Evolutionary conservation across 2,113 vertebrate genomes (phyloP), one percentile per base, ranked within the genome.

Genomic region (Uria lomvia): DNA sequence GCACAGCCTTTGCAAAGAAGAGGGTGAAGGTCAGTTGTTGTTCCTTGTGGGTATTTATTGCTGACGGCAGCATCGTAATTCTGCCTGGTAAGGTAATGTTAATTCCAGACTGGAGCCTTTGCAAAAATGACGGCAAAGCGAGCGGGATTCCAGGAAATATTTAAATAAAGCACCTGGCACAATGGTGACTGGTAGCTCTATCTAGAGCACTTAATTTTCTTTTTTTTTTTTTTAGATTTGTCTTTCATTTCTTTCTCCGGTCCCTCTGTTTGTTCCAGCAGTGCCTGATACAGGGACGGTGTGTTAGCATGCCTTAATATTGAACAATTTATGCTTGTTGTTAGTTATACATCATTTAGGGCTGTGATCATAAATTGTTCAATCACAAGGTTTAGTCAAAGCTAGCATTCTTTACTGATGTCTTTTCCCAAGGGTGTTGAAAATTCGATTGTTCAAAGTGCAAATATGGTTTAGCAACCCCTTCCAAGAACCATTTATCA

Each of bases 401-500:
- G 95, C 89, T 95, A 96, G 94, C 94, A 94, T 98, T 97, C 90
- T 97, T 97, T 94, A 97, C 96, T 96, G 96, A 97, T 93, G 94
- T 94, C 84, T 97, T 96, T 97, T 97, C 97, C 86, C 84, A 96
- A 92, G 92, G 94, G 97, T 97, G 97, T 97, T 98, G 93, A 97
- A 98, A 98, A 98, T 98, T 97, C 86, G 83, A 98, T 98, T 97
- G 96, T 97, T 98, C 96, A 97, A 98, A 97, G 97, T 96, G 95
- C 96, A 98, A 98, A 98, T 98, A 98, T 97, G 96, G 96, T 98
- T 98, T 97, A 98, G 97, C 98, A 98, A 98, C 97, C 86, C 97
- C 94, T 98, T 97, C 98, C 97, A 97, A 97, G 94, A 98, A 88
- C 90, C 96, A 98, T 98, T 98, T 98, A 97, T 98, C 97, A 97